These are phyloP conservation scores for Diadumene lineata DNA, from an alignment of 92 coral and sea anemone genomes.

Conservation along the genomic window DNA sequence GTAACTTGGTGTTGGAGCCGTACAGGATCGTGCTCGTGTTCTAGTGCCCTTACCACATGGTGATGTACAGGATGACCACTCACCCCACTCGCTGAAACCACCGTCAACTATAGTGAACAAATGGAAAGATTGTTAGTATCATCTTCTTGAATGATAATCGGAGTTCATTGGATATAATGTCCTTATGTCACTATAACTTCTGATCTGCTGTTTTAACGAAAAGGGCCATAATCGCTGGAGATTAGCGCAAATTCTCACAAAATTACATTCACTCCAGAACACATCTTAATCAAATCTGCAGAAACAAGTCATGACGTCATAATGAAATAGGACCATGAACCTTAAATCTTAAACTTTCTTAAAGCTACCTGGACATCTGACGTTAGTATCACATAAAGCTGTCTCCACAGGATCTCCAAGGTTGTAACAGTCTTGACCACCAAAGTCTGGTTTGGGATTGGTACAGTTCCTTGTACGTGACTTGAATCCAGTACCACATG, in stretches of 20 bases:
- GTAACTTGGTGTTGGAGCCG: slow-evolving; percentile 71
- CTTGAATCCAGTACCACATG: slow-evolving; percentile 85
- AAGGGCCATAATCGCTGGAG: too few species aligned
- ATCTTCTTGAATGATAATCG: too few species aligned
- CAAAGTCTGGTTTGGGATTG: slow-evolving; percentile 84
- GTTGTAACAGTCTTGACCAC: slow-evolving; percentile 76
- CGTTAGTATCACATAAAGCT: slow-evolving; percentile 62
- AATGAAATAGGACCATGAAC: too few species aligned
- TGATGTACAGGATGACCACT: slow-evolving; percentile 84
- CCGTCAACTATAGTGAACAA: slow-evolving; percentile 72
- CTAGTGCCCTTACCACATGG: slow-evolving; percentile 80
- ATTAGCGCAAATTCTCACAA: too few species aligned
- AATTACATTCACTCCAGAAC: too few species aligned
- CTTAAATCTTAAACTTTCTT: too few species aligned
- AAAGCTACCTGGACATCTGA: slow-evolving; percentile 79
- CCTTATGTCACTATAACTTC: too few species aligned
- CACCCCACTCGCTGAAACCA: slow-evolving; percentile 86
- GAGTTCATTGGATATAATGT: too few species aligned
- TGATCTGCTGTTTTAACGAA: too few species aligned
- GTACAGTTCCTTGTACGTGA: slow-evolving; percentile 92
- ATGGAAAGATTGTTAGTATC: not conserved
- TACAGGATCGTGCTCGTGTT: slow-evolving; percentile 69
- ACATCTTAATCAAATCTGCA: too few species aligned
- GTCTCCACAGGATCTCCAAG: slow-evolving; percentile 83
- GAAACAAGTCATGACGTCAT: too few species aligned